These are phyloP conservation scores for Zygothrica quintamaculata DNA, from an alignment of 2,888 invertebrate species.

Conservation along the genomic window DNA sequence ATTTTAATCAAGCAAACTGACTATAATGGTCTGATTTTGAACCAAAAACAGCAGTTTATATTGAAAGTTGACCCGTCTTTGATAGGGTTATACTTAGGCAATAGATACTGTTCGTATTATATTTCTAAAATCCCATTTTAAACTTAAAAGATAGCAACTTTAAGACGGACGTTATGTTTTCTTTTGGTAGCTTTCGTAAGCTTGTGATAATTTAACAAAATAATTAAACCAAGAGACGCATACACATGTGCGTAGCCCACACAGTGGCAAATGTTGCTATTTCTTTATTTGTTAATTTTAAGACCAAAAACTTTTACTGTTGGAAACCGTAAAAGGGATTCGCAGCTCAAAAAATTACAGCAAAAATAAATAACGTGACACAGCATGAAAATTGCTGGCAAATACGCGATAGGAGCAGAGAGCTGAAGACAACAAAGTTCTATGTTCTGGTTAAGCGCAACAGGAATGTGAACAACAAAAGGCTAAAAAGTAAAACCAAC, in stretches of 20 bases:
- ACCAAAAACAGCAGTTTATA: too few relatives aligned
- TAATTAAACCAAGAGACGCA: constrained; percentile 49
- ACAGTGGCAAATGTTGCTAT: constrained; percentile 47
- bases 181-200: constrained; percentile 27
- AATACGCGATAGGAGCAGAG: constrained; percentile 27
- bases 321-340: constrained; percentile 47
- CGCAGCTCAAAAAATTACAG: constrained; percentile 52
- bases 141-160: too few relatives aligned
- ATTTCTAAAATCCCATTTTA: too few relatives aligned
- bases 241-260: constrained; percentile 42
- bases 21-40: too few relatives aligned
- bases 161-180: constrained; percentile 4
- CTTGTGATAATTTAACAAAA: constrained; percentile 56
- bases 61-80: too few relatives aligned
- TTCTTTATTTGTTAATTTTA: constrained; percentile 68
- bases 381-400: constrained; percentile 69
- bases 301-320: constrained; percentile 42
- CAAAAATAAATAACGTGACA: constrained; percentile 74
- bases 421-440: constrained; percentile 36
- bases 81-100: too few relatives aligned
- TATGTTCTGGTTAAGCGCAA: constrained; percentile 40
- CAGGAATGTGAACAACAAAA: constrained; percentile 52
- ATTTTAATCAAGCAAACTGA: too few relatives aligned
- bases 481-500: constrained; percentile 59
- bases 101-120: too few relatives aligned